Base-by-base conservation (phyloP, 2,888 invertebrate species). In the Ophion obscuratus region DNA sequence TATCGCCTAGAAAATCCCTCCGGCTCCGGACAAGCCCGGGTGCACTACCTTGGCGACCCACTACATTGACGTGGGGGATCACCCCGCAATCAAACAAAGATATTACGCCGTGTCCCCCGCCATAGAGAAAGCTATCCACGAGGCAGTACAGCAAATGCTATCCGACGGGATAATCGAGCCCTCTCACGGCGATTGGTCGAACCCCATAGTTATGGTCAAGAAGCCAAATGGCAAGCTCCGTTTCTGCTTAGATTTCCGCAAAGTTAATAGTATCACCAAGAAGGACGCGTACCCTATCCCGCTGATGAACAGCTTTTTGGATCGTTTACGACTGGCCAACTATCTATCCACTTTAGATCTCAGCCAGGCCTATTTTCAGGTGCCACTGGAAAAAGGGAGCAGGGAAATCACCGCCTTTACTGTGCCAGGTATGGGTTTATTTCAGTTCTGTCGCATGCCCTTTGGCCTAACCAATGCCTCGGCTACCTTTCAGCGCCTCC, bases 401-500 rank as follows among this genome's bases (percentile, higher is more conserved):
- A n/a, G n/a, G n/a, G n/a, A n/a, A n/a, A n/a, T n/a, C n/a, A n/a
- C n/a, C n/a, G n/a, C n/a, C n/a, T n/a, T n/a, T n/a, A n/a, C n/a
- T n/a, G n/a, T n/a, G n/a, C n/a, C n/a, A n/a, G n/a, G n/a, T n/a
- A n/a, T n/a, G n/a, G n/a, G n/a, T n/a, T n/a, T n/a, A n/a, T 62
- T 68, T 90, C 0, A 88, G 79, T 27, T 27, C 27, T 2, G 27
- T 2, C 27, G 89, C 2, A 88, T 92, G 89, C 92, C 91, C 0
- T 92, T 91, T 71, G 83, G 91, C 64, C 80, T 91, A 78, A 85
- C 87, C 74, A 80, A 90, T 62, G 88, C 89, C 0, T 90, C 92
- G 0, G 90, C 91, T 0, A 91, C 91, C 1, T 92, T 88, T 75
- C 92, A 92, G 75, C 80, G 91, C 0, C 66, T 92, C 9, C 85